Evolutionary conservation across 2,113 vertebrate species (phyloP).

Genomic region (Oreochromis spilurus): DNA sequence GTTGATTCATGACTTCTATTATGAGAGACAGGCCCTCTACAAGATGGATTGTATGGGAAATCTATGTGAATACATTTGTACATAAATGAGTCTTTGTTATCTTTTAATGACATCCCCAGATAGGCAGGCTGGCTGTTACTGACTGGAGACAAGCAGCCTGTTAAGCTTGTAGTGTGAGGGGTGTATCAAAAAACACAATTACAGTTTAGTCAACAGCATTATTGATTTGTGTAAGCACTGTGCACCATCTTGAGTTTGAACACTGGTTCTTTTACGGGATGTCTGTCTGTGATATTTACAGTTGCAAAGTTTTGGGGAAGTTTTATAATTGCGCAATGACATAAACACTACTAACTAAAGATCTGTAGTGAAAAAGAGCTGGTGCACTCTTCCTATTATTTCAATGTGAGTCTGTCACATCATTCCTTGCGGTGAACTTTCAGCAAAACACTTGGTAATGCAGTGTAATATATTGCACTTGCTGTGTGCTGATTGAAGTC

Average conservation of each 20-base stretch:
- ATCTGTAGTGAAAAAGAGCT: background rate
- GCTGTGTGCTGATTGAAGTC: background rate
- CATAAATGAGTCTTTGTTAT: constrained; percentile 60
- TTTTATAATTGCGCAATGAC: background rate
- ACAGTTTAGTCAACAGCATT: constrained; percentile 2
- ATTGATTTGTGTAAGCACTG: constrained; percentile 7
- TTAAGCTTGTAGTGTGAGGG: constrained; percentile 25
- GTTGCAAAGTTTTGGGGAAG: background rate
- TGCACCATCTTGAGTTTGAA: background rate
- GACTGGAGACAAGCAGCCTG: constrained; percentile 42
- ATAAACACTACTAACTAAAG: background rate
- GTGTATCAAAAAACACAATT: constrained; percentile 36
- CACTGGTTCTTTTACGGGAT: background rate
- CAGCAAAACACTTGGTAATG: background rate
- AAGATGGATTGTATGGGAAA: constrained; percentile 59
- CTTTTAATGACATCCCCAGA: constrained; percentile 49
- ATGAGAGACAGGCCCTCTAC: constrained; percentile 25
- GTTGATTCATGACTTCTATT: constrained; percentile 54
- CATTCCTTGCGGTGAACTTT: background rate
- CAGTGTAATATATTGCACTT: background rate
- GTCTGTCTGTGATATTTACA: background rate
- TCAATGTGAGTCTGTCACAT: background rate
- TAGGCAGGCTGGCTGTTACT: constrained; percentile 33
- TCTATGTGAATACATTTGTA: constrained; percentile 57
- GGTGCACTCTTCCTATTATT: background rate